A percentile compares a stretch with the other conserved stretches of the same genome.
phyloP scores from a whole-genome alignment of 2,888 invertebrate species.

The Leptinotarsa rubiginosa region DNA sequence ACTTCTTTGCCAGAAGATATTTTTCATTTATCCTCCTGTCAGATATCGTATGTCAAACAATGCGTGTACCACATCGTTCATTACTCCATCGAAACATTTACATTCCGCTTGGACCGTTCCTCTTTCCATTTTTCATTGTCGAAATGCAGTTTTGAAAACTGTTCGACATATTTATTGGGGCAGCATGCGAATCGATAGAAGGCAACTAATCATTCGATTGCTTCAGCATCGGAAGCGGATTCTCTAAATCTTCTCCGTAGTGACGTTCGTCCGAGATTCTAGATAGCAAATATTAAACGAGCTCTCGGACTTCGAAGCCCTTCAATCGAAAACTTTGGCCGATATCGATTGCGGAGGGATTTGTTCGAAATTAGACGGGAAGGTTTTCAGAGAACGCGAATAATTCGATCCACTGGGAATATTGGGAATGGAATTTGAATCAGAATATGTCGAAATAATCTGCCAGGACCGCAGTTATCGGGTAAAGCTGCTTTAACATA shows the following conservation, averaged over 20 bases:
- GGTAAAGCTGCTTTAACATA: too few species aligned
- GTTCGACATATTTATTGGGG: neutral
- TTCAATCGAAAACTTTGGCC: neutral
- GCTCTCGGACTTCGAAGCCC: neutral
- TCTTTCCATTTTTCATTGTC: neutral
- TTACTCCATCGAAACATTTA: neutral
- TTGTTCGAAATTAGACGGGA: neutral
- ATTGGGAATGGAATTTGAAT: too few species aligned
- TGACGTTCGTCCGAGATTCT: slow-evolving; percentile 1
- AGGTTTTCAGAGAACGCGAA: too few species aligned
- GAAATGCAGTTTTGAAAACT: neutral
- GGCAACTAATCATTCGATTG: slow-evolving; percentile 3
- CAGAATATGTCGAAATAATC: too few species aligned
- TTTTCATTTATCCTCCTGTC: too few species aligned
- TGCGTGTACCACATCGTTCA: neutral
- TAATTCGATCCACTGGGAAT: too few species aligned
- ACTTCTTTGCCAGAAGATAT: too few species aligned
- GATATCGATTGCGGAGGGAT: neutral
- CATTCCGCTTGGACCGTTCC: neutral
- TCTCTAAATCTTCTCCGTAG: neutral
- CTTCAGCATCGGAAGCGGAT: neutral
- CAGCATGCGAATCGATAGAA: neutral
- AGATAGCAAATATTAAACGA: slow-evolving; percentile 2
- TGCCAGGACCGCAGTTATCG: too few species aligned
- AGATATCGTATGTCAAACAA: too few species aligned